Conservation (phyloP, 2,113 vertebrate genomes). For the Oostethus manadensis region DNA sequence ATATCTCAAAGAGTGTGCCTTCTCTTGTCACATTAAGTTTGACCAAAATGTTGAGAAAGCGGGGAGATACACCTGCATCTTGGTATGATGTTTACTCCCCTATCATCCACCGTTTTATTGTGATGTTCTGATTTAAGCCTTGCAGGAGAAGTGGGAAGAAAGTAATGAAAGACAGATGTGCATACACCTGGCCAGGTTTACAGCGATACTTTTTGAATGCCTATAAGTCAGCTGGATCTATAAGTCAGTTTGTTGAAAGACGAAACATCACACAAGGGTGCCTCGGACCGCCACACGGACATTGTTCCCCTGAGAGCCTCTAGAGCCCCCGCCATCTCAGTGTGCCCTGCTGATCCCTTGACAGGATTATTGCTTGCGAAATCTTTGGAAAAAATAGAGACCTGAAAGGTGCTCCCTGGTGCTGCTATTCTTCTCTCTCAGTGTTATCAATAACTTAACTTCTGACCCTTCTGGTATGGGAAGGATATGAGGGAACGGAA, state of each 20-base stretch:
- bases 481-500: too few species aligned
- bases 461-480: too few species aligned
- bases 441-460: too few species aligned
- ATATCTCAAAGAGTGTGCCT: background rate
- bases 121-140: too few species aligned
- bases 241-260: slow-evolving; percentile 10
- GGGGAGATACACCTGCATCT: too few species aligned
- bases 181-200: slow-evolving; percentile 19
- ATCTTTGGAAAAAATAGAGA: background rate
- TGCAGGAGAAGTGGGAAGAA: too few species aligned
- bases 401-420: too few species aligned
- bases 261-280: background rate
- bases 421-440: too few species aligned
- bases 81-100: background rate
- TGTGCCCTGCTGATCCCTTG: background rate
- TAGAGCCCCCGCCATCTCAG: background rate
- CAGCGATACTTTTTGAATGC: slow-evolving; percentile 16
- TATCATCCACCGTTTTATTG: too few species aligned
- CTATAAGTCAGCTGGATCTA: slow-evolving; percentile 3
- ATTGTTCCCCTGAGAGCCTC: background rate
- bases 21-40: background rate
- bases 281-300: too few species aligned
- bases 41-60: too few species aligned
- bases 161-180: too few species aligned
- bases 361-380: background rate